Conservation (phyloP, 2,113 vertebrate species). For the Channa argus region DNA sequence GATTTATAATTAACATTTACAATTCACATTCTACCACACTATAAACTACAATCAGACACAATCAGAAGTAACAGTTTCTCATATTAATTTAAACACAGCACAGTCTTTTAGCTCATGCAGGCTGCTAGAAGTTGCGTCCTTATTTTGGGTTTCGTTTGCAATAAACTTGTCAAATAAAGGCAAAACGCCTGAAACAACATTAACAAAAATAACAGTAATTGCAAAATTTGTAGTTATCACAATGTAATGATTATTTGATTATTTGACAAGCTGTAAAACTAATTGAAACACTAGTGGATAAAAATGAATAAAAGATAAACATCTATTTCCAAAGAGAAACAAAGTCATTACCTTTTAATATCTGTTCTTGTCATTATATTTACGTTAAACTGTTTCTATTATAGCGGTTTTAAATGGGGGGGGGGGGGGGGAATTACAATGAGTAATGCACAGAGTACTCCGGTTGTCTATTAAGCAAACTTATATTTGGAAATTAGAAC, state of each 20-base stretch:
- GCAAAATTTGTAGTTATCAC: neutral
- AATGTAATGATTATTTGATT: neutral
- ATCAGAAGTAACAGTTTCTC: neutral
- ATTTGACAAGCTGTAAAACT: neutral
- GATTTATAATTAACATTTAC: neutral
- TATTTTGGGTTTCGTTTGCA: neutral
- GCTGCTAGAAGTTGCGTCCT: no score
- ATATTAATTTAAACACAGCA: neutral
- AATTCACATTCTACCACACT: neutral
- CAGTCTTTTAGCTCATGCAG: neutral
- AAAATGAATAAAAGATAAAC: constrained; percentile 2
- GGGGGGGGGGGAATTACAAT: no score
- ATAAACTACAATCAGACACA: neutral
- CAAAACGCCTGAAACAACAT: neutral
- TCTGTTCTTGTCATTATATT: neutral
- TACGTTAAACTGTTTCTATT: neutral
- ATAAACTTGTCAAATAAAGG: neutral
- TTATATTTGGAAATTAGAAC: neutral
- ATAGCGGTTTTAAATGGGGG: neutral
- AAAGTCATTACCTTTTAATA: neutral
- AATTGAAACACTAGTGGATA: neutral
- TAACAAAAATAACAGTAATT: neutral
- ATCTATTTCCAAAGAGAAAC: neutral
- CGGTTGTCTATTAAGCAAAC: constrained; percentile 15
- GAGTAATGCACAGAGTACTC: neutral